Percentiles rank a stretch among this genome's conserved stretches.
Evolutionary conservation across 2,113 vertebrate species (phyloP).

Genomic region (Baryphthengus martii): DNA sequence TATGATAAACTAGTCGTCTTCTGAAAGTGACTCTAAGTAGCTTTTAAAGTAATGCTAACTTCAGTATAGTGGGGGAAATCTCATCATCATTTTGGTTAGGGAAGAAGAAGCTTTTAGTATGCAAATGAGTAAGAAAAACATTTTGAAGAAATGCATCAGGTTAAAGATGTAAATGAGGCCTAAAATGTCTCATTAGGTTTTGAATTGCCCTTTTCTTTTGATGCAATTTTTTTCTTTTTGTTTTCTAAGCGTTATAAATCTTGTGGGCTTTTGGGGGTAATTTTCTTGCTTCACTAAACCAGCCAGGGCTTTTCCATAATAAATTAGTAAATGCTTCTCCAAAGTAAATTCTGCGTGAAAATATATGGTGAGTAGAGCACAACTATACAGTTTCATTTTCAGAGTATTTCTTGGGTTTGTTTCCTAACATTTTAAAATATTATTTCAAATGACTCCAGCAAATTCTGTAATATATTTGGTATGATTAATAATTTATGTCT

Average conservation of each 20-base stretch:
- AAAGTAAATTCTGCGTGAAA: constrained; percentile 65
- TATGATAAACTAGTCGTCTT: constrained; percentile 6
- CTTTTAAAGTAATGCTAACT: constrained; percentile 64
- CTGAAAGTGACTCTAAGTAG: constrained; percentile 46
- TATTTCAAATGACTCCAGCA: not conserved
- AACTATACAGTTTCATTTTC: constrained; percentile 11
- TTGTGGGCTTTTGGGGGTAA: constrained; percentile 74
- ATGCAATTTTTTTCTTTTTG: constrained; percentile 54
- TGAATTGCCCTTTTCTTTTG: constrained; percentile 74
- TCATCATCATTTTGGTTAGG: constrained; percentile 73
- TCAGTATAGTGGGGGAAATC: constrained; percentile 66
- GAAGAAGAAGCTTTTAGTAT: constrained; percentile 79
- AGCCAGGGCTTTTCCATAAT: constrained; percentile 71
- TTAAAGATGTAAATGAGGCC: constrained; percentile 80
- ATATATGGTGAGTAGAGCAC: constrained; percentile 33
- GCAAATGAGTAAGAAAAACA: constrained; percentile 75
- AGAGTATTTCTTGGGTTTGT: not conserved
- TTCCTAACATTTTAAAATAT: not conserved
- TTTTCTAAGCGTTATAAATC: constrained; percentile 77
- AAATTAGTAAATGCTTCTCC: constrained; percentile 69
- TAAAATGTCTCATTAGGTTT: constrained; percentile 83
- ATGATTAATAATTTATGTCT: not conserved
- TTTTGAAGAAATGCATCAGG: constrained; percentile 77
- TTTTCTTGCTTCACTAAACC: constrained; percentile 78
- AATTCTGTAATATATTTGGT: not conserved